Conservation (phyloP, 2,797 vertebrate genomes). For the Smutsia gigantea region DNA sequence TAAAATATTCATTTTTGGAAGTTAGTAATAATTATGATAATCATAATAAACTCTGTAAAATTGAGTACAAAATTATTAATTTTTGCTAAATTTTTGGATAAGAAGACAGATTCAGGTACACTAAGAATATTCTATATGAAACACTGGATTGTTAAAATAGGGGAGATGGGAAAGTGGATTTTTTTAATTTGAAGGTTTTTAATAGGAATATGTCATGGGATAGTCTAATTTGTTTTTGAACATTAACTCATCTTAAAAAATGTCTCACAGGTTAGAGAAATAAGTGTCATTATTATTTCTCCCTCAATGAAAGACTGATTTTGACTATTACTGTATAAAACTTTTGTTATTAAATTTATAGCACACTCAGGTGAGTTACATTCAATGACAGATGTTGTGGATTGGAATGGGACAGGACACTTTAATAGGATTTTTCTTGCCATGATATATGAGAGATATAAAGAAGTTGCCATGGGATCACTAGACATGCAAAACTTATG, state of each 20-base stretch:
- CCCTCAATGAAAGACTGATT: neutral
- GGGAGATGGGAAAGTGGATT: neutral
- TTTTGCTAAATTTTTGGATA: neutral
- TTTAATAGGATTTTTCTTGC: neutral
- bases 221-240: neutral
- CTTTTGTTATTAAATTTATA: neutral
- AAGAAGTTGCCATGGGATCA: neutral
- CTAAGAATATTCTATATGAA: neutral
- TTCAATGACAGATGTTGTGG: neutral
- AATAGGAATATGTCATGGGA: neutral
- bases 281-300: neutral
- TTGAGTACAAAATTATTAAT: neutral
- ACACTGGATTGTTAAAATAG: neutral
- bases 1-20: neutral
- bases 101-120: neutral
- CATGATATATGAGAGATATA: neutral
- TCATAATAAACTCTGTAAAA: neutral
- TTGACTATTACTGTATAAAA: neutral
- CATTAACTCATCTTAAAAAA: neutral
- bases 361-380: neutral
- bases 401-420: neutral
- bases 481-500: neutral
- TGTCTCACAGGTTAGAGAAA: neutral
- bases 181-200: neutral
- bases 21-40: neutral